Evolutionary conservation across 1,140 invertebrate genomes (phyloP), one percentile per base, ranked within the genome.

Genomic region (Temnothorax longispinosus): DNA sequence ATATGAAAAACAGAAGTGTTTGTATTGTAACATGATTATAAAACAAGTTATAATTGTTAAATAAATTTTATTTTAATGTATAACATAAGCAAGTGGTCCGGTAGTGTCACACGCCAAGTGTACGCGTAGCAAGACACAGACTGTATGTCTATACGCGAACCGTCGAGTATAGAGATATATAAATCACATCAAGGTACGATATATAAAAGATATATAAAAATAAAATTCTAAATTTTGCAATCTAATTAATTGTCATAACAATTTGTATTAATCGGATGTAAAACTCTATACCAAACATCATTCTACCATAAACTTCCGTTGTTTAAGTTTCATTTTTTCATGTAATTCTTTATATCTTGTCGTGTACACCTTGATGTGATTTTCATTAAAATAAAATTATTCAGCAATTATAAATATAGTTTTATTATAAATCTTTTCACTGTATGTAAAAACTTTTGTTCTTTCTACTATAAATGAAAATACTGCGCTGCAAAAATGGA

Each of bases 401-500:
- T 41, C 15, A 71, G 27, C 27, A 71, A 71, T 47, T 52, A 32
- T 71, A 71, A 50, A 4, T 32, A 47, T 44, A 27, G 15, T 52
- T 52, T 71, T 52, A 71, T 71, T 71, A 71, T n/a, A 71, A 27
- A 71, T 35, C 27, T 35, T 52, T 18, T 18, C 32, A 52, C 15
- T 71, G 15, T 32, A 52, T 32, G 27, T 32, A 56, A 54, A 75
- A 4, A 56, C 11, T 56, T 52, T 74, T 54, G 13, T 35, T 13
- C 3, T 65, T 35, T 52, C 3, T 5, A 32, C 35, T 38, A 50
- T 50, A 18, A 71, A 71, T 18, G 44, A 77, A 47, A 77, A 72
- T 71, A 52, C 18, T 74, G 52, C 52, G 50, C 44, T 86, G 2
- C 21, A 82, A 77, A 78, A 84, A 35, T 50, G 54, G 47, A 7